Base-by-base conservation (phyloP, 2,797 vertebrate species). In the Artibeus lituratus region DNA sequence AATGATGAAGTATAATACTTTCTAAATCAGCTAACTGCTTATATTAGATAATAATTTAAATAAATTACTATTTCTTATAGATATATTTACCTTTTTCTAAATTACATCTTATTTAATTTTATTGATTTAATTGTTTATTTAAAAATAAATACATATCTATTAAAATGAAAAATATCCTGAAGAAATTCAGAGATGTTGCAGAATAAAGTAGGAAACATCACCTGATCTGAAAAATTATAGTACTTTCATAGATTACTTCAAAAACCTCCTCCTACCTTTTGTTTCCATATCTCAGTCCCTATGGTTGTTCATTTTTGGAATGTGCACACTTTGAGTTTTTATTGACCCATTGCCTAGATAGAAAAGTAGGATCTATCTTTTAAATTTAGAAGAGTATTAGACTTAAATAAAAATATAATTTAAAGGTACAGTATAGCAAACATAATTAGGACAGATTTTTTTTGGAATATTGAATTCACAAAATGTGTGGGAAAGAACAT, bases 341-440 rank as follows among this genome's bases (percentile, higher is more conserved):
- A 37, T 21, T 84, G 5, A 57, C 77, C 7, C 8, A 67, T 86
- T 93, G 6, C 7, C 19, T 62, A 49, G 10, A 19, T 18, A 72
- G 14, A 57, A 90, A 89, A 93, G 65, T 47, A 78, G 24, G 3
- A 65, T 83, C 35, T 3, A 53, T 74, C 3, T 92, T 80, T 92
- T 73, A 73, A 53, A 37, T 73, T 82, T 92, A 87, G 32, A 86
- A 32, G n/a, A 42, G 3, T 44, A 37, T 72, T 77, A 49, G 12
- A 77, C 37, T 72, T 87, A 87, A 87, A 73, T 74, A 14, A 67
- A 65, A 73, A 81, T 76, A 62, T 14, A 90, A 80, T 14, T 62
- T 72, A 90, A 90, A 55, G 18, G 16, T 49, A 35, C 1, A 35
- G 4, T 44, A 72, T 12, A 87, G n/a, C 69, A 47, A 83, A 37